Conservation (phyloP, 1,140 invertebrate species). For the Dendroctonus ponderosae region DNA sequence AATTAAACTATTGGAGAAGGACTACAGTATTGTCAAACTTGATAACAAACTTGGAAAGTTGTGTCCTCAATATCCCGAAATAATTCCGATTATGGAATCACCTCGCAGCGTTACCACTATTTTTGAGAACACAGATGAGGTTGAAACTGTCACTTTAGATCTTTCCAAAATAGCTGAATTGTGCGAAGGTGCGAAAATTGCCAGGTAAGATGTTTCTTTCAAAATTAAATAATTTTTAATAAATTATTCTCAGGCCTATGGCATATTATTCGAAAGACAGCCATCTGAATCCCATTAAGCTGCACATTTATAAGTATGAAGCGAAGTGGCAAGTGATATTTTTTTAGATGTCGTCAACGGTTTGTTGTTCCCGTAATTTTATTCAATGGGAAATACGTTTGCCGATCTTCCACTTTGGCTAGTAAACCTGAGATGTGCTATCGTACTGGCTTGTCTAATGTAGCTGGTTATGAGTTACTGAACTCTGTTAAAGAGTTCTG, state of each 20-base stretch:
- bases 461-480: constrained; percentile 31
- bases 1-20: constrained; percentile 62
- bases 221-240: constrained; percentile 3
- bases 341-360: constrained; percentile 14
- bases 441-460: constrained; percentile 56
- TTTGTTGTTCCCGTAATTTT: constrained; percentile 66
- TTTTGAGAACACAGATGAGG: constrained; percentile 54
- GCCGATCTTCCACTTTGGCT: constrained; percentile 67
- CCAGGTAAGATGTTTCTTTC: constrained; percentile 43
- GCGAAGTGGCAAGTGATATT: not conserved
- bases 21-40: constrained; percentile 64
- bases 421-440: constrained; percentile 74
- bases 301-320: not conserved
- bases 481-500: constrained; percentile 33
- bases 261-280: not conserved
- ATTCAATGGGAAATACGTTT: constrained; percentile 72
- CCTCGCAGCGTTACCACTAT: constrained; percentile 62
- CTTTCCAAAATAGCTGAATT: constrained; percentile 60
- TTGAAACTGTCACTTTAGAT: constrained; percentile 64
- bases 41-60: constrained; percentile 69
- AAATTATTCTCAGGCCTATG: not conserved
- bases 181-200: constrained; percentile 62
- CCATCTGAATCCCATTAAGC: not conserved
- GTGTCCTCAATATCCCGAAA: constrained; percentile 73
- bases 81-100: constrained; percentile 59